phyloP scores from a whole-genome alignment of 2,797 vertebrate genomes.

The Cossypha dichroa region DNA sequence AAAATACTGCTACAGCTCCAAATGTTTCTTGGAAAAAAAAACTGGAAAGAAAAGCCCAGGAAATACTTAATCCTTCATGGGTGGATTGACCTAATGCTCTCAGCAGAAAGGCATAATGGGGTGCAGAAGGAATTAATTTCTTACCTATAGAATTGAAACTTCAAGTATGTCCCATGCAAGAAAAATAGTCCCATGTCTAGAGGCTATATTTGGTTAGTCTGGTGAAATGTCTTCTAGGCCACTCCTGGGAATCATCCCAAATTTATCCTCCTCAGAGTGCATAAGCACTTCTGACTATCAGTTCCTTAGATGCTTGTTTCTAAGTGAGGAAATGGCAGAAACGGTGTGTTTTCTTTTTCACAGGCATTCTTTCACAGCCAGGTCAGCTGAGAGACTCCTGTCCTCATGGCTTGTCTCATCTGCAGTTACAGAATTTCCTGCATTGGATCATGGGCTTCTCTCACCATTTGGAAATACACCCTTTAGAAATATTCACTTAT shows the following conservation, averaged over 20 bases:
- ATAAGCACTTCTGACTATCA: neutral
- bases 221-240: neutral
- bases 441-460: neutral
- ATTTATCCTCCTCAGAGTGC: neutral
- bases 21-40: neutral
- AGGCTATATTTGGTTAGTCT: neutral
- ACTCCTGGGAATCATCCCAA: neutral
- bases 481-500: neutral
- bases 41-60: neutral
- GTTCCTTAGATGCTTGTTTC: neutral
- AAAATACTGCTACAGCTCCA: neutral
- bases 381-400: neutral
- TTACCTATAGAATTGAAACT: neutral
- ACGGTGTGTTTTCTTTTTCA: neutral
- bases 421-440: neutral
- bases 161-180: accelerated
- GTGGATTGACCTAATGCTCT: neutral
- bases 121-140: neutral
- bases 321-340: neutral
- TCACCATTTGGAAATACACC: neutral
- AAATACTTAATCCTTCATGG: neutral
- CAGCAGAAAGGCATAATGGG: accelerated
- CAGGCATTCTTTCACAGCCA: accelerated
- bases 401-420: neutral
- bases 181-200: neutral